Percentiles rank a stretch among this genome's conserved stretches.
phyloP scores from a whole-genome alignment of 2,113 vertebrate species.

The Oplegnathus fasciatus region DNA sequence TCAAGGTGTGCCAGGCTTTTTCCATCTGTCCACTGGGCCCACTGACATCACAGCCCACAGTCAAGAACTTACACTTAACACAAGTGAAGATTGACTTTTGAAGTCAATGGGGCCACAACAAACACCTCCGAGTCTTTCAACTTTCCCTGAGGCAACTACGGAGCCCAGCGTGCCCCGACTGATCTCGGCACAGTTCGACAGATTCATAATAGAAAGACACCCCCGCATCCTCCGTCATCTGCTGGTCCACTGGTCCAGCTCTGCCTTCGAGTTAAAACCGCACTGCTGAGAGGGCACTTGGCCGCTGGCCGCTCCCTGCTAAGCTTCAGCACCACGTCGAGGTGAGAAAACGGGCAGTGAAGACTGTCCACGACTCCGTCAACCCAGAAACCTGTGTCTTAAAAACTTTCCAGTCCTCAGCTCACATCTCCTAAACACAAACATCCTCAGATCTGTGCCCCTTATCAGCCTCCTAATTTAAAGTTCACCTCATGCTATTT shows the following conservation, averaged over 20 bases:
- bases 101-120: neutral
- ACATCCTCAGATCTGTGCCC: slow-evolving; percentile 2
- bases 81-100: neutral
- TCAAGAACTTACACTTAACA: neutral
- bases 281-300: neutral
- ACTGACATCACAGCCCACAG: neutral
- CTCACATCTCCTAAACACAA: neutral
- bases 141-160: neutral
- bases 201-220: slow-evolving; percentile 4
- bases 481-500: slow-evolving; percentile 26
- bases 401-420: neutral
- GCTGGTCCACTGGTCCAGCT: neutral
- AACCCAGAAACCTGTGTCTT: neutral
- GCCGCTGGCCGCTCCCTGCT: neutral
- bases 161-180: neutral
- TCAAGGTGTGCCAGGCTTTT: neutral
- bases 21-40: neutral
- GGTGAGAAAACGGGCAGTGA: neutral
- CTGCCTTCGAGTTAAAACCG: neutral
- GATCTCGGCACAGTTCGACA: neutral
- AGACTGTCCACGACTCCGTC: neutral
- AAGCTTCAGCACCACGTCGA: neutral
- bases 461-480: slow-evolving; percentile 33
- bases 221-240: neutral
- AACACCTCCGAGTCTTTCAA: slow-evolving; percentile 10